Evolutionary conservation across 1,140 invertebrate species (phyloP), one percentile per base, ranked within the genome.

Genomic region (Laodelphax striatellus): DNA sequence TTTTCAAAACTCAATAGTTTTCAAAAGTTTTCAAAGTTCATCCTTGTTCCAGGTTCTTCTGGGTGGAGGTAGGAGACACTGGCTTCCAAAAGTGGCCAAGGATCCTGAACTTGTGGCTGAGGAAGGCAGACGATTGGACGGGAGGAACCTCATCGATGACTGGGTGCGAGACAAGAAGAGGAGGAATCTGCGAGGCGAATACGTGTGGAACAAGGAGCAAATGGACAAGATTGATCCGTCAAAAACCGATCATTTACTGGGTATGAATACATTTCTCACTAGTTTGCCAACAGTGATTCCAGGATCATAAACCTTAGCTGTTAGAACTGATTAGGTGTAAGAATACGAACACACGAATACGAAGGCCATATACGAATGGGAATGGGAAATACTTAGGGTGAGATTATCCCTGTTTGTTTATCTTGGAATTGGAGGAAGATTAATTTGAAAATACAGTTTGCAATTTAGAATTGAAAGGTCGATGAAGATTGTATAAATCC

Each of bases 1-100:
- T n/a, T n/a, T n/a, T n/a, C n/a, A n/a, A n/a, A n/a, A n/a, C n/a
- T n/a, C n/a, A n/a, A n/a, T n/a, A n/a, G n/a, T n/a, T n/a, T n/a
- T n/a, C n/a, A n/a, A n/a, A n/a, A 28, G 24, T 28, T 28, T 28
- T 28, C 24, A 19, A 50, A 5, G 14, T 50, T 17, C 5, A 50
- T 50, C 16, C 16, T 50, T 52, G 14, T 70, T 71, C 10, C 67
- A 79, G 81, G 86, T 90, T 0, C 79, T 88, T 61, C 71, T 90
- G 59, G 87, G 88, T 4, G 87, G 89, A 46, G 89, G 89, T 5
- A 75, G 85, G 57, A 71, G 79, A 3, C 83, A 87, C 65, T 85
- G 90, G 65, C 71, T 86, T 6, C 83, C 85, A 0, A 82, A 81
- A 63, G 76, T 79, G 1, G 72, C 75, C 0, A 75, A 67, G 46